Conservation (phyloP, 1,140 invertebrate genomes). For the Heliconius eleuchia region DNA sequence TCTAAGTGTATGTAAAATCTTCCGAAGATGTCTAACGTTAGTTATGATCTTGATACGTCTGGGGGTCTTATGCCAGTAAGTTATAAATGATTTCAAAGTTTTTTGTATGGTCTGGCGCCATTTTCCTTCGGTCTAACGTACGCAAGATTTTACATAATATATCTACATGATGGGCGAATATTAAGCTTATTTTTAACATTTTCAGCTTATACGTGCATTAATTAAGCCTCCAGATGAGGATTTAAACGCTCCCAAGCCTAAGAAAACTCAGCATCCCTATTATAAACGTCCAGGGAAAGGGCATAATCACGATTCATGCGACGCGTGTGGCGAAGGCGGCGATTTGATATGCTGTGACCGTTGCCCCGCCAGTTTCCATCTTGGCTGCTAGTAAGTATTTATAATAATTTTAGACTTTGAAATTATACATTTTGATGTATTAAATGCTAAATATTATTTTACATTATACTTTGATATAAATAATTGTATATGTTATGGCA, state of each 20-base stretch:
- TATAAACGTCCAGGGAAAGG: conserved; percentile 92
- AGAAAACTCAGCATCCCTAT: conserved; percentile 89
- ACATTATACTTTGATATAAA: too few species aligned
- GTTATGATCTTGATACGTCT: conserved; percentile 76
- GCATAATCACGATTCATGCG: conserved; percentile 96
- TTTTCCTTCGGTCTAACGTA: conserved; percentile 14
- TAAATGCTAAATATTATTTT: too few species aligned
- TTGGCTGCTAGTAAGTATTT: conserved; percentile 93
- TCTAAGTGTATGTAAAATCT: background rate
- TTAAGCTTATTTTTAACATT: conserved; percentile 31
- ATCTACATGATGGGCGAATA: background rate
- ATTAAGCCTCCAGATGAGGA: conserved; percentile 93
- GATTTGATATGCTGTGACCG: conserved; percentile 97
- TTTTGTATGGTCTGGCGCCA: conserved; percentile 19
- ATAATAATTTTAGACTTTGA: conserved; percentile 9
- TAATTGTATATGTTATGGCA: too few species aligned
- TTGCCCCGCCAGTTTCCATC: conserved; percentile 96
- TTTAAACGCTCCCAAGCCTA: conserved; percentile 83
- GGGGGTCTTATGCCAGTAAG: conserved; percentile 78
- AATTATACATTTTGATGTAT: background rate
- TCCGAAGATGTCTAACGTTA: conserved; percentile 68
- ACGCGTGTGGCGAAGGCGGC: conserved; percentile 95
- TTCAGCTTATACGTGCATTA: conserved; percentile 92
- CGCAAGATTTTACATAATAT: conserved; percentile 8
- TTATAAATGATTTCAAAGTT: conserved; percentile 20